Evolutionary conservation across 2,797 vertebrate genomes (phyloP).

Genomic region (Aplochiton taeniatus): DNA sequence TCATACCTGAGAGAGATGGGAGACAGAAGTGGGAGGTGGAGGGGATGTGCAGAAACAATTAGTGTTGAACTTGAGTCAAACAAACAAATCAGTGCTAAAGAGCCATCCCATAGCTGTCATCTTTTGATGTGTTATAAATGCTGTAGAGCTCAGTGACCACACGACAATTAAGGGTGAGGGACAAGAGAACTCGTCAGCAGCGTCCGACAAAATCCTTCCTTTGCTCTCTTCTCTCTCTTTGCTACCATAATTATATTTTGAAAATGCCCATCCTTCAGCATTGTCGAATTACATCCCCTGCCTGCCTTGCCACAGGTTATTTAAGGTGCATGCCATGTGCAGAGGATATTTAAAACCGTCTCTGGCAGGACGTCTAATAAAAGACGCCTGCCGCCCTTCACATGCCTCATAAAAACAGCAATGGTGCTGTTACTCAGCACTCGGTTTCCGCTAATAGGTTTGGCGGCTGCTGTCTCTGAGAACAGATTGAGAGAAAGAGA

Average conservation of each 20-base stretch:
- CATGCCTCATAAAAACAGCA: constrained; percentile 29
- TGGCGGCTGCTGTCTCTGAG: neutral
- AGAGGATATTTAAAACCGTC: constrained; percentile 27
- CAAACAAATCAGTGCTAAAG: neutral
- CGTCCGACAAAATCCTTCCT: neutral
- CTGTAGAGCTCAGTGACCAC: neutral
- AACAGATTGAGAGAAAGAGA: neutral
- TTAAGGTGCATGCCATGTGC: neutral
- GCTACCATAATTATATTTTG: constrained; percentile 3
- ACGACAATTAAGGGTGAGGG: constrained; percentile 13
- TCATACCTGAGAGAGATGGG: constrained; percentile 81
- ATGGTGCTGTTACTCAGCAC: constrained; percentile 13
- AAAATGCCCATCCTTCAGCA: neutral
- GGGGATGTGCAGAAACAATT: neutral
- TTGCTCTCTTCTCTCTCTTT: constrained; percentile 11
- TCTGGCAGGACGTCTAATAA: constrained; percentile 7
- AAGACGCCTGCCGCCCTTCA: neutral
- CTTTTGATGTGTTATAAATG: constrained; percentile 4
- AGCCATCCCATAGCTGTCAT: neutral
- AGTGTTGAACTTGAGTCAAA: too few species aligned
- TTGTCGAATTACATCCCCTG: neutral
- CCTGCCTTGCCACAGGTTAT: neutral
- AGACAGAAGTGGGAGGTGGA: neutral
- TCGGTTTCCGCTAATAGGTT: neutral
- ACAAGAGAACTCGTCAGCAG: constrained; percentile 9